Evolutionary conservation across 2,888 invertebrate species (phyloP).

Genomic region (Autographa pulchrina): DNA sequence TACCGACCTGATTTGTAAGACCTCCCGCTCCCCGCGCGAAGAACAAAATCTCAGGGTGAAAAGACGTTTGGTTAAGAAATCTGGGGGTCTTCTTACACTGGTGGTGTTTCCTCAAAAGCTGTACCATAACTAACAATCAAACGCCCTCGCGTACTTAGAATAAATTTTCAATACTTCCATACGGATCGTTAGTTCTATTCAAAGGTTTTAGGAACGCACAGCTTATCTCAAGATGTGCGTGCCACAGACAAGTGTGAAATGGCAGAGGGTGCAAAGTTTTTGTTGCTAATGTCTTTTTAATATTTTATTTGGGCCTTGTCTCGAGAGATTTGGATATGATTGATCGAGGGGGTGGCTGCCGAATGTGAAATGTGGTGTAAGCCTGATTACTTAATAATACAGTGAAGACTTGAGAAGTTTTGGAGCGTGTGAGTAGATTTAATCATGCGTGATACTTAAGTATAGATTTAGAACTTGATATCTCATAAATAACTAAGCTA

Average conservation of each 20-base stretch:
- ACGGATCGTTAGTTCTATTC: conserved; percentile 85
- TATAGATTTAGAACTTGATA: neutral
- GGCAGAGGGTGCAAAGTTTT: conserved; percentile 68
- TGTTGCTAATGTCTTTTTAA: conserved; percentile 82
- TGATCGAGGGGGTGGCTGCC: conserved; percentile 61
- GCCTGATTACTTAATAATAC: conserved; percentile 59
- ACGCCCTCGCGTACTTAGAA: conserved; percentile 83
- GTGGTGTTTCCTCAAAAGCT: conserved; percentile 69
- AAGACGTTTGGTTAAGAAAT: conserved; percentile 26
- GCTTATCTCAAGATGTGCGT: conserved; percentile 51
- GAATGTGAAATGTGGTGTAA: conserved; percentile 53
- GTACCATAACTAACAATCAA: conserved; percentile 85
- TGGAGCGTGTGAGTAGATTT: conserved; percentile 2
- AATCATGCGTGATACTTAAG: neutral
- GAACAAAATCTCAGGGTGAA: neutral
- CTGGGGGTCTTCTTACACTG: conserved; percentile 65
- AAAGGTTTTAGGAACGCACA: conserved; percentile 69
- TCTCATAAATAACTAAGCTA: neutral
- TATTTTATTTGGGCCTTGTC: conserved; percentile 74
- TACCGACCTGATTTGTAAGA: conserved; percentile 61
- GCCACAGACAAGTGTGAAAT: conserved; percentile 42
- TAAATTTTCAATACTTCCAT: conserved; percentile 87
- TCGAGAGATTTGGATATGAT: conserved; percentile 71
- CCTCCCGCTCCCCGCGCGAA: conserved; percentile 44
- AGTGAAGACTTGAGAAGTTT: conserved; percentile 24